Evolutionary conservation across 2,888 invertebrate genomes (phyloP), one percentile per base, ranked within the genome.

Genomic region (Candidula unifasciata): DNA sequence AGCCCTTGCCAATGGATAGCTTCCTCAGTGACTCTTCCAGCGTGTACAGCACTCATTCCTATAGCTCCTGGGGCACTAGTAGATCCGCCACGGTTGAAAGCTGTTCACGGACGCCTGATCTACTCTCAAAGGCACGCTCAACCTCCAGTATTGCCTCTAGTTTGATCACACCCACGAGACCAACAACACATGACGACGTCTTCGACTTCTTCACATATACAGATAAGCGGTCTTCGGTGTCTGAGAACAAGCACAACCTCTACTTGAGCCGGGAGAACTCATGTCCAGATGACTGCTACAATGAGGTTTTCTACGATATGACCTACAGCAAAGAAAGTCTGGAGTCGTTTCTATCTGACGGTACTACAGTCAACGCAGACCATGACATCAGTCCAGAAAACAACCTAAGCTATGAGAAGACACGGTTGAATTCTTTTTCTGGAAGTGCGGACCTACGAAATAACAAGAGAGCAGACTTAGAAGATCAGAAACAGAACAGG

Each of bases 1-100:
- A 83, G 27, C 83, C 83, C 27, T 57, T 83, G 30, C 83, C 83
- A 24, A 83, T 83, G 79, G 83, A 83, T 37, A 83, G 71, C 52
- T 79, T 83, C 35, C 35, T 78, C 30, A 79, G 78, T 52, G 83
- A 83, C 33, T 83, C 83, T 0, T 83, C 83, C 64, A 83, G 83
- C 30, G 71, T 78, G n/a, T 83, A 83, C 64, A 83, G 66, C 71
- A 54, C 44, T 16, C 44, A 66, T 8, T 83, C 77, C 21, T 68
- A n/a, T n/a, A 83, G 83, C 71, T 83, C 83, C 3, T 68, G 83
- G 54, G 77, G 76, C 10, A 71, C 82, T 27, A 82, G 82, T 33
- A 60, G 33, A 33, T 82, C 82, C 6, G 82, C 82, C 30, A 68
- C 66, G 18, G 68, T 82, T 13, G 77, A 77, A 44, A 35, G 77